phyloP scores from a whole-genome alignment of 1,140 invertebrate species.

The Gryllus bimaculatus region DNA sequence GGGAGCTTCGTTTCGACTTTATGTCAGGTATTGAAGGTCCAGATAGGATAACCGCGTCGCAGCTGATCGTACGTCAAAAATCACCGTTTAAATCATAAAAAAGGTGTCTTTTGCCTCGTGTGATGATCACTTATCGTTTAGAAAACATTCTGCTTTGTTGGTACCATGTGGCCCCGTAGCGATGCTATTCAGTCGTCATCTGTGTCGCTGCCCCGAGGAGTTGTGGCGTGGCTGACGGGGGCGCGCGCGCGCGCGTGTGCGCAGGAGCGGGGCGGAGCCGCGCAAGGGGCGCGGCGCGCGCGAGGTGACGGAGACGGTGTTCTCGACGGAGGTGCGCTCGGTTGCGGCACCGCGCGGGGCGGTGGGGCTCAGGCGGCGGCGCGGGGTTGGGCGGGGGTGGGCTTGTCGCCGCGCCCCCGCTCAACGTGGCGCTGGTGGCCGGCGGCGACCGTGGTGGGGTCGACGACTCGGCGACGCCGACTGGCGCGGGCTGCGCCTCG shows the following conservation, averaged over 20 bases:
- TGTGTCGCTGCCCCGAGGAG: too few species aligned
- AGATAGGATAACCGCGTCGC: too few species aligned
- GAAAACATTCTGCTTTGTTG: too few species aligned
- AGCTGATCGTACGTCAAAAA: too few species aligned
- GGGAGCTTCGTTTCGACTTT: too few species aligned
- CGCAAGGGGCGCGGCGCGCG: conserved; percentile 29
- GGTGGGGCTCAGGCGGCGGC: not conserved
- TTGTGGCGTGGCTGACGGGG: too few species aligned
- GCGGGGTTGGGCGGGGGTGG: conserved; percentile 12
- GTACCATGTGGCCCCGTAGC: too few species aligned
- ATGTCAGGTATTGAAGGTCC: too few species aligned
- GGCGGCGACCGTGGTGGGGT: conserved; percentile 69
- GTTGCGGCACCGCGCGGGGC: conserved; percentile 33
- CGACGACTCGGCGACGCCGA: conserved; percentile 66
- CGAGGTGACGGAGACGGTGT: conserved; percentile 53
- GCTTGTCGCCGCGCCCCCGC: not conserved
- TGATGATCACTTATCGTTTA: too few species aligned
- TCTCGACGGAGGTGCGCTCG: conserved; percentile 51
- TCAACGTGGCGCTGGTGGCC: conserved; percentile 36
- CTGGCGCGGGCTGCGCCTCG: conserved; percentile 44
- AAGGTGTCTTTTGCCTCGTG: too few species aligned
- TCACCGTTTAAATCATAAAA: too few species aligned
- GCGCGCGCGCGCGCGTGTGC: not conserved
- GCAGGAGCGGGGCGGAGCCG: not conserved
- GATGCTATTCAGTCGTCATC: too few species aligned